Evolutionary conservation across 2,797 vertebrate genomes (phyloP), one percentile per base, ranked within the genome.

Genomic region (Pangasius sanitwongsei): DNA sequence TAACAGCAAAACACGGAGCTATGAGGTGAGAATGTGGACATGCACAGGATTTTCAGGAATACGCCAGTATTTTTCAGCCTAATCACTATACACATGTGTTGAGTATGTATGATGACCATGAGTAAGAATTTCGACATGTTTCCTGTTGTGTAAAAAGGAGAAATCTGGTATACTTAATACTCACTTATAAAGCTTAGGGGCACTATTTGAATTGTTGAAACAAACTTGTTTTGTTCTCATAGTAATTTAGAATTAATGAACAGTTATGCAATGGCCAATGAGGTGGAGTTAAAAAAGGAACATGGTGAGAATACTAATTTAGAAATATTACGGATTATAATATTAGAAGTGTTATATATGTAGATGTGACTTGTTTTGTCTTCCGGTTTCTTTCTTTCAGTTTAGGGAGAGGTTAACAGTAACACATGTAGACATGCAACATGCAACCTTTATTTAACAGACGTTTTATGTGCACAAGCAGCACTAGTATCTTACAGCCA

Each of bases 1-100:
- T 93, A 95, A 96, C 90, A 98, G 93, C 89, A 99, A 98, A 94
- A 99, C 98, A 0, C 96, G 97, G 1, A 97, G 97, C 88, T 99
- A 99, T 0, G 97, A 98, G 96, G 98, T 97, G 89, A 94, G 96
- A n/a, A 61, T 34, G 37, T 67, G 1, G 53, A 23, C 20, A 28
- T 72, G 63, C 50, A n/a, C 48, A 6, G 16, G 6, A 48, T 82
- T 41, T 44, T 57, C 23, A 37, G 13, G 65, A 61, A 31, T 4
- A 0, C 7, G 37, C 18, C 44, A 37, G 16, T 41, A 83, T 63
- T 44, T 83, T 83, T 44, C 25, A 65, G 48, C 23, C 7, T 44
- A 65, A 11, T 11, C 82, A 44, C 37, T 77, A 15, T 50, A 15
- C 13, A 9, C 8, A 77, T 67, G 15, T 50, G 34, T 65, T 44